phyloP scores from a whole-genome alignment of 2,797 vertebrate species.

The Chelon auratus region DNA sequence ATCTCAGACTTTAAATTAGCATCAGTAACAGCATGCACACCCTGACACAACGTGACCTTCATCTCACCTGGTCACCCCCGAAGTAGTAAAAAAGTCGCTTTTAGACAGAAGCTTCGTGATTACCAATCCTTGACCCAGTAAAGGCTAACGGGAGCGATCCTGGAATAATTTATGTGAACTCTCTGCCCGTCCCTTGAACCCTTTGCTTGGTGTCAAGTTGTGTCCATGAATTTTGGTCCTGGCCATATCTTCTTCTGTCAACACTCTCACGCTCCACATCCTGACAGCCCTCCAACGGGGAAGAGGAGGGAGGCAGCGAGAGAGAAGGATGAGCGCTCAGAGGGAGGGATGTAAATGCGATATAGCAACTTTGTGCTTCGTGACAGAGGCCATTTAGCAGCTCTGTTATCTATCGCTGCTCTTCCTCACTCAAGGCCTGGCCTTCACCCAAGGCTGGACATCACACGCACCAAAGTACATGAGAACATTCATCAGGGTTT shows the following conservation, averaged over 20 bases:
- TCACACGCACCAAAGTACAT: slow-evolving; percentile 34
- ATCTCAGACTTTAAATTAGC: slow-evolving; percentile 58
- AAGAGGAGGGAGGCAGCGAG: slow-evolving; percentile 27
- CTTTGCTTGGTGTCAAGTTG: slow-evolving; percentile 51
- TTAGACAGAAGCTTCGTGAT: slow-evolving; percentile 41
- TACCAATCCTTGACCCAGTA: slow-evolving; percentile 60
- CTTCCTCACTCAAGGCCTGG: slow-evolving; percentile 64
- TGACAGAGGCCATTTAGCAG: slow-evolving; percentile 64
- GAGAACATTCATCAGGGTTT: slow-evolving; percentile 27
- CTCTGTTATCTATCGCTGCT: slow-evolving; percentile 68
- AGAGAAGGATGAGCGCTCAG: slow-evolving; percentile 28
- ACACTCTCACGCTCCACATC: slow-evolving; percentile 71
- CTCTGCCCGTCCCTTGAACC: slow-evolving; percentile 55
- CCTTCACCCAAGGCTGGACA: slow-evolving; percentile 42
- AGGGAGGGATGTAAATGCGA: slow-evolving; percentile 27
- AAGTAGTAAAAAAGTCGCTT: slow-evolving; percentile 55
- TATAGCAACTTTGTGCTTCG: slow-evolving; percentile 23
- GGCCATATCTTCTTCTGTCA: slow-evolving; percentile 75
- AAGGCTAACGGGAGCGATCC: slow-evolving; percentile 37
- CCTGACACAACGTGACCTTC: slow-evolving; percentile 43
- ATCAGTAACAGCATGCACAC: slow-evolving; percentile 43
- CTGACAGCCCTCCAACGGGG: slow-evolving; percentile 42
- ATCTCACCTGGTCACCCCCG: slow-evolving; percentile 45
- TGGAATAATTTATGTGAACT: slow-evolving; percentile 62
- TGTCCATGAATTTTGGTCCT: slow-evolving; percentile 60